These are phyloP conservation scores for Morone chrysops DNA, from an alignment of 2,113 vertebrate genomes.

Conservation along the genomic window DNA sequence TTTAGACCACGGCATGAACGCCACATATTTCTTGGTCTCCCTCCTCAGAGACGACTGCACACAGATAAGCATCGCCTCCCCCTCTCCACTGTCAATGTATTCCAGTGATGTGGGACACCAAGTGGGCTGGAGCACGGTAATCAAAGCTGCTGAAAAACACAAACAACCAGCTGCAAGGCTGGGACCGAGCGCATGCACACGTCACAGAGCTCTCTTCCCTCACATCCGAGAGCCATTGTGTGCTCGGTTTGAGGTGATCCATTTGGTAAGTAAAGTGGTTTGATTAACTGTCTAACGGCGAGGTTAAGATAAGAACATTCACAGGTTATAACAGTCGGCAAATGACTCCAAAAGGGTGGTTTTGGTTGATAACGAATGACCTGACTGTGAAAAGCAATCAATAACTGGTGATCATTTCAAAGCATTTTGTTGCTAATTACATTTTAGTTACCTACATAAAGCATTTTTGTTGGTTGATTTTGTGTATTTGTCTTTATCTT, in stretches of 20 bases:
- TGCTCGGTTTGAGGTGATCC: constrained; percentile 22
- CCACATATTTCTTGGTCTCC: constrained; percentile 14
- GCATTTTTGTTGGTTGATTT: neutral
- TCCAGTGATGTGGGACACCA: constrained; percentile 86
- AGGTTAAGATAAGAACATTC: constrained; percentile 60
- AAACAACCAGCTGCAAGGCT: constrained; percentile 58
- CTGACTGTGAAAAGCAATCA: constrained; percentile 35
- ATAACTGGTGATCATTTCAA: constrained; percentile 21
- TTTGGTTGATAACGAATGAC: constrained; percentile 44
- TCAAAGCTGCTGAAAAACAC: constrained; percentile 58
- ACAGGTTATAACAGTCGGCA: constrained; percentile 4
- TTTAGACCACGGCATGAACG: constrained; percentile 21
- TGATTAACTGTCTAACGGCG: constrained; percentile 60
- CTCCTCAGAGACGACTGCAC: constrained; percentile 69
- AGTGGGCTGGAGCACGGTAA: constrained; percentile 86
- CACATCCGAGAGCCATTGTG: constrained; percentile 8
- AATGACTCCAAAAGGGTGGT: constrained; percentile 35
- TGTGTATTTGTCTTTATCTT: neutral
- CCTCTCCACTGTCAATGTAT: constrained; percentile 85
- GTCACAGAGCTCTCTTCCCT: neutral
- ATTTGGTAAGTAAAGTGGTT: constrained; percentile 47
- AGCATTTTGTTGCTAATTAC: constrained; percentile 14
- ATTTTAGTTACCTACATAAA: neutral
- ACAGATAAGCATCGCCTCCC: constrained; percentile 79
- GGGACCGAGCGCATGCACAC: constrained; percentile 12